Percentiles rank a stretch among this genome's conserved stretches.
Evolutionary conservation across 2,113 vertebrate genomes (phyloP).

Genomic region (Bungarus multicinctus): DNA sequence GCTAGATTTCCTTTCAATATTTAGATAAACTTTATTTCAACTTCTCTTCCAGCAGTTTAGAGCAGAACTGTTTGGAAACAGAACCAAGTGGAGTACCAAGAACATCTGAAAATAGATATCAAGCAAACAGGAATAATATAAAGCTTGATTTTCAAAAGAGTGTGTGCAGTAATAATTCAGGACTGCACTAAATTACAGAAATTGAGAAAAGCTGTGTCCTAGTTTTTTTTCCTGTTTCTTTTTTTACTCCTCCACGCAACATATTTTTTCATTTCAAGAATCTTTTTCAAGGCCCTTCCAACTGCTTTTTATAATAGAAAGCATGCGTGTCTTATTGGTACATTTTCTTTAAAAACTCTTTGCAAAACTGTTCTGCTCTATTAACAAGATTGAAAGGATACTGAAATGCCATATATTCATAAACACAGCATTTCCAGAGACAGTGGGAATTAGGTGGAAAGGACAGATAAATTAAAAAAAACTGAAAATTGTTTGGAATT

Average conservation of each 20-base stretch:
- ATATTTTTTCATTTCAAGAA: slow-evolving; percentile 46
- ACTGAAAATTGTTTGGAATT: slow-evolving; percentile 52
- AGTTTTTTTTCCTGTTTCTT: slow-evolving; percentile 19
- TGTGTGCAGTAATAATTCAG: slow-evolving; percentile 60
- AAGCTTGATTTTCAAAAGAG: slow-evolving; percentile 63
- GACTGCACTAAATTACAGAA: slow-evolving; percentile 67
- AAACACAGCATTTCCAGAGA: slow-evolving; percentile 29
- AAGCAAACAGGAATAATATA: slow-evolving; percentile 50
- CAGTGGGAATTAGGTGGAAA: neutral
- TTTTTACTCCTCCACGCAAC: slow-evolving; percentile 30
- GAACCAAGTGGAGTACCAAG: slow-evolving; percentile 37
- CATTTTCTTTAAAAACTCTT: slow-evolving; percentile 48
- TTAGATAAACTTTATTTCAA: slow-evolving; percentile 59
- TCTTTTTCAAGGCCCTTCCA: neutral
- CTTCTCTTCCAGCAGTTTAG: slow-evolving; percentile 45
- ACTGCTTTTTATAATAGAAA: slow-evolving; percentile 45
- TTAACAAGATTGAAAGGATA: slow-evolving; percentile 62
- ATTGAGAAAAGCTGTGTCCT: slow-evolving; percentile 71
- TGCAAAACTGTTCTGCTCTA: slow-evolving; percentile 45
- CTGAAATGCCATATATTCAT: slow-evolving; percentile 55
- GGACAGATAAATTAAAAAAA: slow-evolving; percentile 30
- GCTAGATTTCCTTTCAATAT: slow-evolving; percentile 42
- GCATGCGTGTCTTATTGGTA: slow-evolving; percentile 46
- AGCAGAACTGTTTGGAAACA: slow-evolving; percentile 53
- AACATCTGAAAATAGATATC: slow-evolving; percentile 52